A percentile compares a stretch with the other conserved stretches of the same genome.
phyloP scores from a whole-genome alignment of 2,888 invertebrate species.

The Drymonia ruficornis region DNA sequence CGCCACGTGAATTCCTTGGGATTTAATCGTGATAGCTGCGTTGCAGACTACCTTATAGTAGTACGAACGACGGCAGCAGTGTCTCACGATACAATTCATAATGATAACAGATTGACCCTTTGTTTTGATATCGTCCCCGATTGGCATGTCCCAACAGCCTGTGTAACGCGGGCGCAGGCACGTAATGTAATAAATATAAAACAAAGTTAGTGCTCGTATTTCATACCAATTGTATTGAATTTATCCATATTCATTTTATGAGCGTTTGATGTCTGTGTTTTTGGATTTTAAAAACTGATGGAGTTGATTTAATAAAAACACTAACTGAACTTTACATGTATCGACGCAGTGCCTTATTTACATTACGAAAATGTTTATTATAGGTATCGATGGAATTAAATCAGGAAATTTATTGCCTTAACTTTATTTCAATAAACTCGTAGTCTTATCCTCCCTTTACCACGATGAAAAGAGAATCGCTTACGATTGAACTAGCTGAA shows the following conservation, averaged over 20 bases:
- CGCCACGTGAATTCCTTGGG: too few relatives aligned
- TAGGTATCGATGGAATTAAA: neutral
- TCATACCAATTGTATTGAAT: constrained; percentile 1
- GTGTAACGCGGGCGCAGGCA: too few relatives aligned
- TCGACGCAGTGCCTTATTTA: neutral
- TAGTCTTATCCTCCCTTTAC: neutral
- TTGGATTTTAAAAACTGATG: neutral
- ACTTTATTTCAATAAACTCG: too few relatives aligned
- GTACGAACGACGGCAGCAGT: too few relatives aligned
- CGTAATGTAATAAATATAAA: constrained; percentile 15
- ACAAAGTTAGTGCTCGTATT: constrained; percentile 11
- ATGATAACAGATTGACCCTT: too few relatives aligned
- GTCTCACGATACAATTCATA: too few relatives aligned
- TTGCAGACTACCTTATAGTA: too few relatives aligned
- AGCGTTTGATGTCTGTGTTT: constrained; percentile 2
- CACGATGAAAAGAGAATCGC: neutral
- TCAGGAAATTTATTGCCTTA: too few relatives aligned
- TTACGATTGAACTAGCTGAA: constrained; percentile 1
- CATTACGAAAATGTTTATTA: neutral
- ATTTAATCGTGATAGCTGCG: too few relatives aligned
- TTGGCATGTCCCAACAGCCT: too few relatives aligned
- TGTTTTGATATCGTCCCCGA: too few relatives aligned
- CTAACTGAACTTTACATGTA: neutral
- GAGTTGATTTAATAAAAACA: neutral
- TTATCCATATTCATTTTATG: constrained; percentile 2